phyloP scores from a whole-genome alignment of 2,888 invertebrate species.

The Oscheius onirici region DNA sequence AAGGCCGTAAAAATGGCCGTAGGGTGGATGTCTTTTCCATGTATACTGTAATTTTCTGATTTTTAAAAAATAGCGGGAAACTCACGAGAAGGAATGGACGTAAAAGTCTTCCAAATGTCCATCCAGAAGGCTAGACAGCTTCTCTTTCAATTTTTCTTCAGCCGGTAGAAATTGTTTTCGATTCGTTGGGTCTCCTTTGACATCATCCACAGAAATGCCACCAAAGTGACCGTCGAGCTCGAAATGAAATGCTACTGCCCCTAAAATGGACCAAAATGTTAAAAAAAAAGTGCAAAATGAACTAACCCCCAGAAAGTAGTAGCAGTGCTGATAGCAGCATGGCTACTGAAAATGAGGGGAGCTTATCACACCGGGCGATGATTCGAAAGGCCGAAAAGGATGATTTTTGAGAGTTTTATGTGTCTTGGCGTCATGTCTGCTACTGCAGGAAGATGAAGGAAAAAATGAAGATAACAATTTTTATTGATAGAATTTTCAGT shows the following conservation, averaged over 20 bases:
- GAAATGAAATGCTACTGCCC: conserved; percentile 1
- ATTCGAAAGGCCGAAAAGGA: neutral
- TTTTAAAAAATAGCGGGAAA: neutral
- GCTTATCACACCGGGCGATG: conserved; percentile 5
- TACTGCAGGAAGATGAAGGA: no score
- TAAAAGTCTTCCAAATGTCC: conserved; percentile 11
- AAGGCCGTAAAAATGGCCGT: conserved; percentile 26
- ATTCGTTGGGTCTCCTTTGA: neutral
- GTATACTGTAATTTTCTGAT: conserved; percentile 5
- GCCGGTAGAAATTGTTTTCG: neutral
- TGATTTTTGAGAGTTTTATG: neutral
- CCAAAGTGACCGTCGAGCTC: conserved; percentile 23
- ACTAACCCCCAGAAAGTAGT: conserved; percentile 14
- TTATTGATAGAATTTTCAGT: no score
- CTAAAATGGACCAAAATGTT: neutral
- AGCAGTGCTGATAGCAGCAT: conserved; percentile 12
- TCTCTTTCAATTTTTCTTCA: conserved; percentile 10
- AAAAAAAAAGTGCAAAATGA: neutral
- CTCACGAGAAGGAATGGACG: conserved; percentile 8
- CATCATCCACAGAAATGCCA: neutral
- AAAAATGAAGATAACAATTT: no score
- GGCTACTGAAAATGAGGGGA: neutral
- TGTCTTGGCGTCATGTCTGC: no score
- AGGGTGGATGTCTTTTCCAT: conserved; percentile 19
- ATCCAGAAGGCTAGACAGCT: neutral